Percentiles rank a stretch among this genome's conserved stretches.
phyloP scores from a whole-genome alignment of 2,888 invertebrate species.

The Ditylenchus weischeri region DNA sequence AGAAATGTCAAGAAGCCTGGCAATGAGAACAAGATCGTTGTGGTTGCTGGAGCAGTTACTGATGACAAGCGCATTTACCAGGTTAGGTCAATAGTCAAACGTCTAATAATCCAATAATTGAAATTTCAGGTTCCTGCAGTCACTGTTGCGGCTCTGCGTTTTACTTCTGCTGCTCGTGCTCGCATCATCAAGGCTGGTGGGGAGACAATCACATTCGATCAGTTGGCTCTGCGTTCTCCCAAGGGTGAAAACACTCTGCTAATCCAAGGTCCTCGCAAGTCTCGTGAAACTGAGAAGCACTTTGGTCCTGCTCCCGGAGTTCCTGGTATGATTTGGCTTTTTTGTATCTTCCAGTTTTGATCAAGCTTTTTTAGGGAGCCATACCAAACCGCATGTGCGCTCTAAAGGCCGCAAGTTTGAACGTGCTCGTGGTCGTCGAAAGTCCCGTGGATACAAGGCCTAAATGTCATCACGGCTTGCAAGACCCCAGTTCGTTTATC shows the following conservation, averaged over 20 bases:
- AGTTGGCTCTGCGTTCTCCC: conserved; percentile 86
- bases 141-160: conserved; percentile 72
- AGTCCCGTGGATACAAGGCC: conserved; percentile 83
- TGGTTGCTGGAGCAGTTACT: conserved; percentile 90
- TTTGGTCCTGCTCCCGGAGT: conserved; percentile 97
- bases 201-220: conserved; percentile 66
- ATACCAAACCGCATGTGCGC: conserved; percentile 91
- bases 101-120: too few relatives aligned
- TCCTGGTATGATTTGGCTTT: conserved; percentile 4
- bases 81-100: conserved; percentile 59
- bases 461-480: not conserved
- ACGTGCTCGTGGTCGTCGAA: conserved; percentile 91
- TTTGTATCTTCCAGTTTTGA: not conserved
- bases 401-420: conserved; percentile 97
- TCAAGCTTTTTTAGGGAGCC: conserved; percentile 58
- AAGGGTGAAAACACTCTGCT: conserved; percentile 89
- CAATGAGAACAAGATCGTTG: conserved; percentile 80
- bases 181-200: conserved; percentile 93
- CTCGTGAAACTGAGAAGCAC: conserved; percentile 88
- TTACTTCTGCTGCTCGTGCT: conserved; percentile 89
- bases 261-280: conserved; percentile 79
- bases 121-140: conserved; percentile 21
- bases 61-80: conserved; percentile 87
- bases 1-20: conserved; percentile 62
- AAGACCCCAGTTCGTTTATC: too few relatives aligned